Percentiles rank a stretch among this genome's conserved stretches.
Conservation (phyloP, 2,113 vertebrate genomes). For the Crotalus tigris region DNA sequence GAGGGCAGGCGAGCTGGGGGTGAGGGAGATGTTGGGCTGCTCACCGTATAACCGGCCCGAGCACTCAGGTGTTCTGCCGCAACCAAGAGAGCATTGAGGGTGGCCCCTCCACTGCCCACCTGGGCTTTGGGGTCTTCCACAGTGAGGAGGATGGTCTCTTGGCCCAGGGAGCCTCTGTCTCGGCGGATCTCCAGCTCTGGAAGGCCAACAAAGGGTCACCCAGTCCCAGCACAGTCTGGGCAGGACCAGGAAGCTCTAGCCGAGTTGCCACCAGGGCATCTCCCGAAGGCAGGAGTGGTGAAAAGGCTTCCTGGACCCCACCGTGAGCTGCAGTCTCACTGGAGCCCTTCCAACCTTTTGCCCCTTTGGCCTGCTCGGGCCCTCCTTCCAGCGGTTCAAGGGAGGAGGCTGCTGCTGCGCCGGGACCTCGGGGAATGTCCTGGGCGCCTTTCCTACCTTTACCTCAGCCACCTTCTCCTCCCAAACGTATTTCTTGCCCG, state of each 20-base stretch:
- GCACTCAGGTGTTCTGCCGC: conserved; percentile 91
- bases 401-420: no score
- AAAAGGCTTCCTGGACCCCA: background rate
- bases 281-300: no score
- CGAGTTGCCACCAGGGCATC: no score
- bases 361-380: no score
- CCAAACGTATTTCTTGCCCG: background rate
- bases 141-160: conserved; percentile 73
- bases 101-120: conserved; percentile 91
- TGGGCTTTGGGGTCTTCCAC: conserved; percentile 81
- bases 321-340: background rate
- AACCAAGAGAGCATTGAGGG: conserved; percentile 90
- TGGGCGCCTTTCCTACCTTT: no score
- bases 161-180: conserved; percentile 72
- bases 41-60: conserved; percentile 81
- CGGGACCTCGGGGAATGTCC: no score
- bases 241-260: background rate
- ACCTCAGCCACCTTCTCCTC: no score
- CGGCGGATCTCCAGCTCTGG: conserved; percentile 85
- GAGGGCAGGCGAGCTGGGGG: background rate
- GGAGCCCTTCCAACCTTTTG: no score
- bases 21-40: background rate
- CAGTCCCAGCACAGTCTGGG: background rate
- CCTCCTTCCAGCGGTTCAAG: no score
- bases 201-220: background rate